Percentiles rank a stretch among this genome's conserved stretches.
These are phyloP conservation scores for Drosophila jambulina DNA, from an alignment of 1,140 invertebrate genomes.

Conservation along the genomic window DNA sequence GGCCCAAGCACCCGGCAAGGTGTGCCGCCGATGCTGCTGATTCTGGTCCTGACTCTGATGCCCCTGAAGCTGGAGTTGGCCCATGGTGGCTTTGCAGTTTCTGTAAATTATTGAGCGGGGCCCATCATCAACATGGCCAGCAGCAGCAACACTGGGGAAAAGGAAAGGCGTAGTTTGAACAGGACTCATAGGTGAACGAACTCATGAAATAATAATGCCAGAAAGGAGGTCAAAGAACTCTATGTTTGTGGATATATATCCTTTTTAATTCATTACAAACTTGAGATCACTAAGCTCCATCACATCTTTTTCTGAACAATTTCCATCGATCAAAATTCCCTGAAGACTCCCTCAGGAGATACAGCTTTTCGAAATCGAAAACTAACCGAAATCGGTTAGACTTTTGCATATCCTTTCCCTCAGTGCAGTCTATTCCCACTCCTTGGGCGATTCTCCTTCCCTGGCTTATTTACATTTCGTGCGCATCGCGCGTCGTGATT, in stretches of 20 bases:
- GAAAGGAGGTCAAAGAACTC: neutral
- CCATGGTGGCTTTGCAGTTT: slow-evolving; percentile 63
- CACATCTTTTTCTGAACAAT: neutral
- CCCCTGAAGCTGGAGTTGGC: neutral
- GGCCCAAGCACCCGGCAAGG: slow-evolving; percentile 56
- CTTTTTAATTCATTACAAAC: neutral
- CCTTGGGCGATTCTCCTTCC: neutral
- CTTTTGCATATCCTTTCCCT: neutral
- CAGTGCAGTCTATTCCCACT: slow-evolving; percentile 1
- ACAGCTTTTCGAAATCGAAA: neutral
- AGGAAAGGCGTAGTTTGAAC: neutral
- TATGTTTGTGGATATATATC: neutral
- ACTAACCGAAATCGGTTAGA: no score
- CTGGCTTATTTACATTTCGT: slow-evolving; percentile 80
- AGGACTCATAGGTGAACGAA: neutral
- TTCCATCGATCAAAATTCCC: neutral
- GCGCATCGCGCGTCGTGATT: slow-evolving; percentile 77
- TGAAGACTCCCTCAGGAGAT: neutral
- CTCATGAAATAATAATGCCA: neutral
- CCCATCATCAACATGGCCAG: slow-evolving; percentile 56
- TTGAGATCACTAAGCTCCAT: neutral
- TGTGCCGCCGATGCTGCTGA: slow-evolving; percentile 31
- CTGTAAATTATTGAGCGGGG: slow-evolving; percentile 77
- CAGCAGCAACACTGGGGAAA: slow-evolving; percentile 8
- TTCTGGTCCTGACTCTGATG: slow-evolving; percentile 5